These are phyloP conservation scores for Pogonomyrmex barbatus DNA, from an alignment of 1,140 invertebrate genomes.

Conservation along the genomic window DNA sequence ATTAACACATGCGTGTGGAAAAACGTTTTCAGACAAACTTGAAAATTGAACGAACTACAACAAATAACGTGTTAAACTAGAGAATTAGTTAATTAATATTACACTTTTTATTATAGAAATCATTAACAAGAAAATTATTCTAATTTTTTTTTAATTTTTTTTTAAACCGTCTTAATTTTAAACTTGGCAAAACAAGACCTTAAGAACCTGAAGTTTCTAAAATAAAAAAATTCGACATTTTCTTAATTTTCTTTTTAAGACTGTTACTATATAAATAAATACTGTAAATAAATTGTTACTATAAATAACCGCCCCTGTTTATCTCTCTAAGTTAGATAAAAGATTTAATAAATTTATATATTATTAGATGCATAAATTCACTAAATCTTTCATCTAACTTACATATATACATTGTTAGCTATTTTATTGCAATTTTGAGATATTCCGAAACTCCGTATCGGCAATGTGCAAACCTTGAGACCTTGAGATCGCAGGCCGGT, in stretches of 20 bases:
- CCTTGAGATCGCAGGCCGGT: not conserved
- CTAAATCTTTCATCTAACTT: not conserved
- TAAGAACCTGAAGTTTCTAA: not conserved
- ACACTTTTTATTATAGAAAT: not conserved
- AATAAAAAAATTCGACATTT: not conserved
- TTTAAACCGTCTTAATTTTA: too few relatives aligned
- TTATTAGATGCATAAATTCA: not conserved
- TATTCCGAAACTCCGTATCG: not conserved
- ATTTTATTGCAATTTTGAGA: not conserved
- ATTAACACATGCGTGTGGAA: conserved; percentile 20
- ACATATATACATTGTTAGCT: not conserved
- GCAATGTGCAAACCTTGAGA: not conserved
- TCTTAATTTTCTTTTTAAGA: not conserved
- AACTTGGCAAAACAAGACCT: not conserved
- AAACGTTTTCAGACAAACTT: not conserved
- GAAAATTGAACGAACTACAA: conserved; percentile 31
- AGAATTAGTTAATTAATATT: not conserved
- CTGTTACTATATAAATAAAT: too few relatives aligned
- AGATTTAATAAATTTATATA: not conserved
- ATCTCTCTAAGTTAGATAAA: not conserved
- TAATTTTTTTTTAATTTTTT: not conserved
- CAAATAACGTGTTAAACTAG: not conserved
- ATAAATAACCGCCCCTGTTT: too few relatives aligned
- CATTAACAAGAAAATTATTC: not conserved
- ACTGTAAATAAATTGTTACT: too few relatives aligned